Conservation (phyloP, 2,888 invertebrate genomes). For the Seira sanloemensis region DNA sequence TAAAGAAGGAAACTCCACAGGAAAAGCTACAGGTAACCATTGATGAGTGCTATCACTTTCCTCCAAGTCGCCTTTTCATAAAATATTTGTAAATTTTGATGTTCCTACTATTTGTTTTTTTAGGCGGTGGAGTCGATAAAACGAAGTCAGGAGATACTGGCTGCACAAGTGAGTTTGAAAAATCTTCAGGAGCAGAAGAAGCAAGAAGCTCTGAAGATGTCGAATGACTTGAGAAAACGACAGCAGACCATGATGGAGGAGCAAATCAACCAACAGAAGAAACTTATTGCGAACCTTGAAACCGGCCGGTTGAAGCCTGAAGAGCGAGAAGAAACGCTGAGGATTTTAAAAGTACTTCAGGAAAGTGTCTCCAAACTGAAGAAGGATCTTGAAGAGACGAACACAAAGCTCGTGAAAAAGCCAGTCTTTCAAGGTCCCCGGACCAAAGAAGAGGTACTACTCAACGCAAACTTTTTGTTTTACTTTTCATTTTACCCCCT, state of each 20-base stretch:
- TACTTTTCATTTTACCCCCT: too few species aligned
- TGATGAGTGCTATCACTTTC: neutral
- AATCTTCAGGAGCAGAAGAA: constrained; percentile 86
- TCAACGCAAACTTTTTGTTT: too few species aligned
- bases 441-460: constrained; percentile 82
- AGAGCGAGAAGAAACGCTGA: constrained; percentile 85
- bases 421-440: constrained; percentile 79
- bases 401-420: constrained; percentile 76
- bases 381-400: constrained; percentile 78
- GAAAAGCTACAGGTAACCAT: constrained; percentile 72
- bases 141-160: constrained; percentile 77
- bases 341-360: constrained; percentile 88
- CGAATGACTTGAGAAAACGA: constrained; percentile 87
- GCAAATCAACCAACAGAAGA: constrained; percentile 91
- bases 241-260: constrained; percentile 92
- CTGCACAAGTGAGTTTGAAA: constrained; percentile 82
- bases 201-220: constrained; percentile 84
- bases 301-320: constrained; percentile 80
- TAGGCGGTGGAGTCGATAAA: constrained; percentile 77
- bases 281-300: constrained; percentile 88
- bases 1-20: constrained; percentile 75
- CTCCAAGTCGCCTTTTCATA: neutral
- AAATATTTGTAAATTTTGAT: too few species aligned
- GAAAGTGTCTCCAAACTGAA: constrained; percentile 88
- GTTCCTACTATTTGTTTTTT: constrained; percentile 7